Conservation (phyloP, 2,888 invertebrate species). For the Luperina testacea region DNA sequence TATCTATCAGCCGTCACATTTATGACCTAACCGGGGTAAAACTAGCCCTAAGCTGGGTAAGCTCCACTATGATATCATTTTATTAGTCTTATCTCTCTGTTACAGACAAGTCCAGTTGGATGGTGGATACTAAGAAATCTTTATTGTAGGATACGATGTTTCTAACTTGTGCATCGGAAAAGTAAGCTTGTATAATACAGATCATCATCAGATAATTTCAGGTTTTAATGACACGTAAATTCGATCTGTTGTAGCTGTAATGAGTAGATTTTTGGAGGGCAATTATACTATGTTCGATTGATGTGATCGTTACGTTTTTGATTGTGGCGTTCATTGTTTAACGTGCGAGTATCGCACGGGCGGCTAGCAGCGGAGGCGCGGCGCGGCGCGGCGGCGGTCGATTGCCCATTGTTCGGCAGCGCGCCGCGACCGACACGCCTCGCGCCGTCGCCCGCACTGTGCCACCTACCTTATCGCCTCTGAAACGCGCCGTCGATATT, state of each 20-base stretch:
- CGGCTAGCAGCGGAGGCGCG: slow-evolving; percentile 68
- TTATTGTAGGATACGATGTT: not conserved
- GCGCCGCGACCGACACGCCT: slow-evolving; percentile 87
- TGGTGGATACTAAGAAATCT: not conserved
- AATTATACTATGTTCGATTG: slow-evolving; percentile 54
- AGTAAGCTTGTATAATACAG: not conserved
- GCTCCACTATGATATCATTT: not conserved
- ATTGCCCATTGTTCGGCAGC: slow-evolving; percentile 87
- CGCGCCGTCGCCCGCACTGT: slow-evolving; percentile 82
- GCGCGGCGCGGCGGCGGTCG: slow-evolving; percentile 76
- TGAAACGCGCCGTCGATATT: slow-evolving; percentile 79
- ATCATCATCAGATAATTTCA: not conserved
- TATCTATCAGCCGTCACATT: not conserved
- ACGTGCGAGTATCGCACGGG: slow-evolving; percentile 63
- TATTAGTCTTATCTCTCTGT: not conserved
- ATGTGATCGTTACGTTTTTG: slow-evolving; percentile 61
- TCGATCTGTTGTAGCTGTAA: slow-evolving; percentile 12
- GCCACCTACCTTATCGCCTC: slow-evolving; percentile 85
- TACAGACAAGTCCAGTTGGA: not conserved
- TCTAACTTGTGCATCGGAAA: not conserved
- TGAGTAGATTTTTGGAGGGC: slow-evolving; percentile 44
- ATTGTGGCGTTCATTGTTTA: slow-evolving; percentile 64
- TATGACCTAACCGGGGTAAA: no score
- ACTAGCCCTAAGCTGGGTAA: not conserved
- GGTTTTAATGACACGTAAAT: slow-evolving; percentile 27